Evolutionary conservation across 2,113 vertebrate genomes (phyloP), one percentile per base, ranked within the genome.

Genomic region (Jacana jacana): DNA sequence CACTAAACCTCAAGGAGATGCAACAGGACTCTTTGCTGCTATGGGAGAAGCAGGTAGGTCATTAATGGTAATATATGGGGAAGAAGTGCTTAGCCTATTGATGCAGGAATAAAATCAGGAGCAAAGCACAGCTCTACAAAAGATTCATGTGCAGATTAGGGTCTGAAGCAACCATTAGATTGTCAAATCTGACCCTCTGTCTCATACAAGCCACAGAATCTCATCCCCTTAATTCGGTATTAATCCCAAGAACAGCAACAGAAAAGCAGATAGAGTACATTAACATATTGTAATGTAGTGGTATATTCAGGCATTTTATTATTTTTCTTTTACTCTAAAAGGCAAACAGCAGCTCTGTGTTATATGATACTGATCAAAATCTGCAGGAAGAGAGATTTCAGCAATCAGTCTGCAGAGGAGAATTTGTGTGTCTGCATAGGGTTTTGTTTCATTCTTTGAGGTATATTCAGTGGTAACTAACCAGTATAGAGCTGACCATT

Each of bases 131-230:
- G 76, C 79, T 73, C 79, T 70, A 25, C 79, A 88, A 79, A 79
- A 89, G 91, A 91, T 89, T 93, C 69, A 86, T 86, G 69, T 66
- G 31, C 70, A 95, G 88, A 94, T 93, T 86, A 82, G 46, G 39
- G 42, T 77, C 72, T 81, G 64, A 71, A 88, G 51, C 69, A 88
- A 60, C 64, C 82, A 71, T 83, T 86, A 90, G 46, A 75, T 95
- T 93, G 90, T 94, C 64, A 88, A 39, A 82, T 83, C 60, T 90
- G 80, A 90, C 89, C 88, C 81, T 91, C 44, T 91, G 8, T 91
- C 60, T 93, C 93, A 60, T 55, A 64, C 51, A 78, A 39, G 46
- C 33, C 33, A 10, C 31, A 70, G 91, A 81, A 71, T 89, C 64
- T 90, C 68, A 81, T 93, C 61, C 55, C 83, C 35, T 91, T 90